Base-by-base conservation (phyloP, 2,888 invertebrate species). In the Phaedon cochleariae region DNA sequence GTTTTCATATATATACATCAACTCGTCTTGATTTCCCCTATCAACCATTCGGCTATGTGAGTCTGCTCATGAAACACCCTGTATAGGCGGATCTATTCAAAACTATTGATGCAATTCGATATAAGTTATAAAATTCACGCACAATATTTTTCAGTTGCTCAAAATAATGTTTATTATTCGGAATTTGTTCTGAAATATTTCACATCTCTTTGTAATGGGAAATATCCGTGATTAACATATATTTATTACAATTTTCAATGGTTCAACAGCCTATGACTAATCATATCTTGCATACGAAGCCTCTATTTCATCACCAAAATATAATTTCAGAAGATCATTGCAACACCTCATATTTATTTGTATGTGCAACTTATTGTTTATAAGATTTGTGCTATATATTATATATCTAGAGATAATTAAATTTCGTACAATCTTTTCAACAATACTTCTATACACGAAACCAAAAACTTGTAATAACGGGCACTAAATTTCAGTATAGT, bases 231-330 rank as follows among this genome's bases (percentile, higher is more conserved):
- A 57, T 57, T 46, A 57, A 45, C n/a, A n/a, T 18, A 57, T 57
- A 45, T 57, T 46, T 18, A 57, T 57, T 45, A 57, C 45, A 45
- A 26, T 57, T n/a, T 45, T 57, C 57, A 18, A 29, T 29, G 45
- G 57, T 62, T 64, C 66, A 62, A 62, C 62, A 62, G 66, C 62
- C 66, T 66, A 66, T 66, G 62, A 66, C 66, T 59, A 66, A 66
- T 66, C 66, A 62, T 62, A 62, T 49, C 59, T 59, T 55, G 62
- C 62, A 62, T 62, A 59, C 61, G 61, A 65, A 62, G 54, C 45
- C 62, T 62, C 53, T 59, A 57, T 57, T 57, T 57, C 57, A 57
- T 57, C 57, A 57, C 15, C 57, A 3, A 57, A 45, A 57, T 57
- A 41, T 41, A 57, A 45, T 45, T 29, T 45, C 41, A 57, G 70